Evolutionary conservation across 1,140 invertebrate species (phyloP).

Genomic region (Drosophila ohnishii): DNA sequence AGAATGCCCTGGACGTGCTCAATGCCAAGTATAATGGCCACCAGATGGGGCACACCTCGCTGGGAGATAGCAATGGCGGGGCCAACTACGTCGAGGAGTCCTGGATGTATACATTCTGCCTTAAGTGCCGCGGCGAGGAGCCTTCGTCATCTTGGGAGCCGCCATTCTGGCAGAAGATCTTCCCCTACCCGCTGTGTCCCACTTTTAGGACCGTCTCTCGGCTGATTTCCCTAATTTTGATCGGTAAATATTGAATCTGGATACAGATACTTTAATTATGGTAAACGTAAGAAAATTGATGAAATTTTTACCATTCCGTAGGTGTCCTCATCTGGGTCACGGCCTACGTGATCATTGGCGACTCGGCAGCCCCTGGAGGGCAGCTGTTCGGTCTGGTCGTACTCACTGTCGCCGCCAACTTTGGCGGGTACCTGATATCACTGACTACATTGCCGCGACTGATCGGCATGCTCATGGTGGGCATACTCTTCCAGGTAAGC

Average conservation of each 20-base stretch:
- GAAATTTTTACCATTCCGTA: conserved; percentile 8
- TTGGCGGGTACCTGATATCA: conserved; percentile 91
- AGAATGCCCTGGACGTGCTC: conserved; percentile 64
- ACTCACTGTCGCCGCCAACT: conserved; percentile 89
- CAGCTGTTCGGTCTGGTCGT: conserved; percentile 91
- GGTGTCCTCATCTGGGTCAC: conserved; percentile 90
- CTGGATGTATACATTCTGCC: conserved; percentile 80
- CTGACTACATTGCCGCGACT: conserved; percentile 92
- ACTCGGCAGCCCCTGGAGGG: conserved; percentile 90
- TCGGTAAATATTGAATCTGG: conserved; percentile 83
- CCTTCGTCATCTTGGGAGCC: conserved; percentile 90
- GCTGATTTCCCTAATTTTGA: conserved; percentile 87
- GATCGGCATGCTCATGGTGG: conserved; percentile 93
- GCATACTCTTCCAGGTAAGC: conserved; percentile 87
- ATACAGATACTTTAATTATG: no score
- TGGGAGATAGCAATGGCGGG: conserved; percentile 30
- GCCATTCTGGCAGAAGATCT: conserved; percentile 88
- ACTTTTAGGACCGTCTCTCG: conserved; percentile 91
- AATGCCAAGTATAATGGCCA: conserved; percentile 69
- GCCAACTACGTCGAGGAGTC: conserved; percentile 77
- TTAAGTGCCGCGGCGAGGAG: conserved; percentile 84
- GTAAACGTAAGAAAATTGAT: neutral
- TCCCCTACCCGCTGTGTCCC: conserved; percentile 91
- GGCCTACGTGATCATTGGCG: conserved; percentile 88
- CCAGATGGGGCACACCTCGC: conserved; percentile 37